Evolutionary conservation across 2,888 invertebrate genomes (phyloP), one percentile per base, ranked within the genome.

Genomic region (Bellardia bayeri): DNA sequence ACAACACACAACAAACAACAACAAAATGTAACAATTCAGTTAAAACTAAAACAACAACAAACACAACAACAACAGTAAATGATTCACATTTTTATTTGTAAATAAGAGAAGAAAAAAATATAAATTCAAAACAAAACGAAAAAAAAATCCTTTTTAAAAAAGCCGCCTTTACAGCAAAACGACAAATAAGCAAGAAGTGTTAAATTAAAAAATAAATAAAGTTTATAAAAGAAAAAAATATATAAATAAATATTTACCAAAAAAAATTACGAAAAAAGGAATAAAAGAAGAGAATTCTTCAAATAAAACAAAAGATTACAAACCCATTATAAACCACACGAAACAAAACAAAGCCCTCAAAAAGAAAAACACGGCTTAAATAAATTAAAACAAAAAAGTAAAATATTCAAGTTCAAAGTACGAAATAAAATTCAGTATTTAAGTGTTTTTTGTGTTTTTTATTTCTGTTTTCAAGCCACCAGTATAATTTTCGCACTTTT

Each of bases 11-110:
- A 7, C 54, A 51, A 79, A 54, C 45, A 80, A 42, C 76, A 81
- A 71, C 56, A 88, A 85, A 61, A 69, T 76, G 80, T 85, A 82
- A 87, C 69, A 87, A 86, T 71, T 81, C 68, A 72, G 49, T 80
- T 63, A 66, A 83, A 63, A 76, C 33, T 42, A 42, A 82, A 75
- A 66, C 2, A 51, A 4, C 9, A 71, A 71, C 42, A 33, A 58
- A 14, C 61, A 42, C 61, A 69, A 63, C 54, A 69, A 71, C 58
- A 30, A n/a, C 74, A 80, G 56, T 54, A 80, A 84, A 84, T 80
- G 69, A 71, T 74, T 71, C 80, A 82, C 66, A 79, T 83, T 56
- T 63, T 71, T 76, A 6, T 37, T 78, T 82, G 54, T 83, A 69
- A 63, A 61, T 58, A 75, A 49, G 61, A 54, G 0, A 49, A n/a